Evolutionary conservation across 1,140 invertebrate genomes (phyloP).

Genomic region (Cepaea nemoralis): DNA sequence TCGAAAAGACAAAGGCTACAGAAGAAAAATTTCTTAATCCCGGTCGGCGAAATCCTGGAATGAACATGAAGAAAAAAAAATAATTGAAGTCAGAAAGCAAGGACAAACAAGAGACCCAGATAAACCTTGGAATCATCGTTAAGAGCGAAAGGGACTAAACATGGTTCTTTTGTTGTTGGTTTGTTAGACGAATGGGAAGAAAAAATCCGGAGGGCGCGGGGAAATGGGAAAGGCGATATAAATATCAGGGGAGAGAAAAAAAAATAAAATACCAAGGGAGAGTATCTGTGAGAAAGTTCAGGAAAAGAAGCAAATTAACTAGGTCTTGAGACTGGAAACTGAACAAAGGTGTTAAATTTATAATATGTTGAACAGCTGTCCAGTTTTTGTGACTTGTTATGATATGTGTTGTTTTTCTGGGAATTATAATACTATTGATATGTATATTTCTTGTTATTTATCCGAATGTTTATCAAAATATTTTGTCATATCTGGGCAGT

Average conservation of each 20-base stretch:
- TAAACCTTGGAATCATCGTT: not conserved
- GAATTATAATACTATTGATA: no score
- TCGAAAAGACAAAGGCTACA: not conserved
- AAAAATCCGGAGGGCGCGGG: not conserved
- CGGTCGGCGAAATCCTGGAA: not conserved
- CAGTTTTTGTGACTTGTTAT: no score
- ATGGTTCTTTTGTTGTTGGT: not conserved
- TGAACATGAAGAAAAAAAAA: not conserved
- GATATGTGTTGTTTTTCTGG: no score
- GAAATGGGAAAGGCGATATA: not conserved
- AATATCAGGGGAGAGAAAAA: not conserved
- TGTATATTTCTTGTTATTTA: no score
- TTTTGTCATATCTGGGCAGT: no score
- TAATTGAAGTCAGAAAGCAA: conserved; percentile 1
- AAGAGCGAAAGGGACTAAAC: not conserved
- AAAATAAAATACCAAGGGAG: not conserved
- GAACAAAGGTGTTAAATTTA: no score
- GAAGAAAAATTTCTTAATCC: not conserved
- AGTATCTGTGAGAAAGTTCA: not conserved
- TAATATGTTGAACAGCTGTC: no score
- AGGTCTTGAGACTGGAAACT: no score
- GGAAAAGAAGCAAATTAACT: no score
- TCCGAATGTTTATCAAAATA: no score
- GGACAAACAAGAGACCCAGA: not conserved
- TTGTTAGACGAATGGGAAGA: no score